Evolutionary conservation across 2,113 vertebrate species (phyloP).

Genomic region (Polypterus senegalus): DNA sequence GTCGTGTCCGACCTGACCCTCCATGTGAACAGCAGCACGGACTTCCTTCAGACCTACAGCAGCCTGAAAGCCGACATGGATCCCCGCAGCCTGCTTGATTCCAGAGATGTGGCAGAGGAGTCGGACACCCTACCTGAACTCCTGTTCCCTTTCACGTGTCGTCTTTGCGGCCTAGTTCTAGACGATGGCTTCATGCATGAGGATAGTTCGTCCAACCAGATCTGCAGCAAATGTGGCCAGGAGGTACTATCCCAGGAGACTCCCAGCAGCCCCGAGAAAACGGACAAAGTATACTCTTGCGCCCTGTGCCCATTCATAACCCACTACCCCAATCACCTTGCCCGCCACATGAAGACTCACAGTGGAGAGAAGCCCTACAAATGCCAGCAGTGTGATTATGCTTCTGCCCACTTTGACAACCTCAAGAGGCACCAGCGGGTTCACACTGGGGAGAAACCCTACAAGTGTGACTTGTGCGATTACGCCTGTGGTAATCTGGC

Average conservation of each 20-base stretch:
- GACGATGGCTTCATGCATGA: slow-evolving; percentile 57
- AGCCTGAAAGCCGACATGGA: slow-evolving; percentile 37
- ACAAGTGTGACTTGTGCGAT: slow-evolving; percentile 80
- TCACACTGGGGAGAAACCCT: slow-evolving; percentile 81
- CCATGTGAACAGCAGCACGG: slow-evolving; percentile 30
- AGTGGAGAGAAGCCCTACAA: slow-evolving; percentile 93
- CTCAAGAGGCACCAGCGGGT: slow-evolving; percentile 90
- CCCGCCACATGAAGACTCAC: slow-evolving; percentile 95
- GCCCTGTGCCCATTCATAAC: slow-evolving; percentile 85
- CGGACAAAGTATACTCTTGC: slow-evolving; percentile 78
- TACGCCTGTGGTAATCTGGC: slow-evolving; percentile 94
- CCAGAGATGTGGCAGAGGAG: slow-evolving; percentile 24
- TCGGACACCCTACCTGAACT: slow-evolving; percentile 53
- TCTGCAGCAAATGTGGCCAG: slow-evolving; percentile 74
- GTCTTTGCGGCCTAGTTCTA: slow-evolving; percentile 72
- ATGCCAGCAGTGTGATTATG: slow-evolving; percentile 85
- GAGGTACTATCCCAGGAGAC: slow-evolving; percentile 66
- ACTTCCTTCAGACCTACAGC: slow-evolving; percentile 52
- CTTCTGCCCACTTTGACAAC: slow-evolving; percentile 91
- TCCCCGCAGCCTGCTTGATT: not conserved
- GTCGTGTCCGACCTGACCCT: slow-evolving; percentile 41
- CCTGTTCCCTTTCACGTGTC: slow-evolving; percentile 80
- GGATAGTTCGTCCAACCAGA: slow-evolving; percentile 66
- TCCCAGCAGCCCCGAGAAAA: slow-evolving; percentile 40
- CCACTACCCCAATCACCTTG: slow-evolving; percentile 92